A percentile compares a stretch with the other conserved stretches of the same genome.
phyloP scores from a whole-genome alignment of 2,113 vertebrate species.

The Pelodiscus sinensis region DNA sequence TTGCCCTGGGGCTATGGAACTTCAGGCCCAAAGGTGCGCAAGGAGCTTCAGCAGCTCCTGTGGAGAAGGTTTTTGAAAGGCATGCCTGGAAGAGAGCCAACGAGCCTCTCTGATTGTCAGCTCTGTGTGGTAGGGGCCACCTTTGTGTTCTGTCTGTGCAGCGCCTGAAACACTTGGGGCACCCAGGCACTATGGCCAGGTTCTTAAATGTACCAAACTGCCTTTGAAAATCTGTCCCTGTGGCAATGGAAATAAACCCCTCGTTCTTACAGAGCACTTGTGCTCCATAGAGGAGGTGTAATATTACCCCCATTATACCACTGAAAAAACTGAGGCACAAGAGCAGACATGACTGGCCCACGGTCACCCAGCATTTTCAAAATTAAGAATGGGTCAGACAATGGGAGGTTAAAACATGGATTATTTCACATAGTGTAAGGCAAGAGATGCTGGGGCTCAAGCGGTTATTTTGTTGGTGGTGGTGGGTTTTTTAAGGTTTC shows the following conservation, averaged over 20 bases:
- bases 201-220: not conserved
- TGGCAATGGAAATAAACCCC: not conserved
- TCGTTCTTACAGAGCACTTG: not conserved
- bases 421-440: not conserved
- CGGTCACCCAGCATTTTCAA: not conserved
- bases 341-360: not conserved
- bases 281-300: not conserved
- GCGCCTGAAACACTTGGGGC: not conserved
- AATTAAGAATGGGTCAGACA: not conserved
- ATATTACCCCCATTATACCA: not conserved
- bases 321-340: not conserved
- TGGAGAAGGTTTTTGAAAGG: not conserved
- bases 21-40: fast-evolving
- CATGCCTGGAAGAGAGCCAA: fast-evolving
- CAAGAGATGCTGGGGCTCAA: not conserved
- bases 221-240: not conserved
- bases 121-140: not conserved
- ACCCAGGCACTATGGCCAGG: too few species aligned
- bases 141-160: not conserved
- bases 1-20: not conserved
- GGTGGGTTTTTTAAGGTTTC: too few species aligned
- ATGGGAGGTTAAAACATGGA: not conserved
- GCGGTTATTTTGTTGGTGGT: too few species aligned
- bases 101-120: not conserved
- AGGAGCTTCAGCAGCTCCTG: not conserved